Percentiles rank a stretch among this genome's conserved stretches.
Evolutionary conservation across 2,113 vertebrate species (phyloP).

Genomic region (Cisticola juncidis): DNA sequence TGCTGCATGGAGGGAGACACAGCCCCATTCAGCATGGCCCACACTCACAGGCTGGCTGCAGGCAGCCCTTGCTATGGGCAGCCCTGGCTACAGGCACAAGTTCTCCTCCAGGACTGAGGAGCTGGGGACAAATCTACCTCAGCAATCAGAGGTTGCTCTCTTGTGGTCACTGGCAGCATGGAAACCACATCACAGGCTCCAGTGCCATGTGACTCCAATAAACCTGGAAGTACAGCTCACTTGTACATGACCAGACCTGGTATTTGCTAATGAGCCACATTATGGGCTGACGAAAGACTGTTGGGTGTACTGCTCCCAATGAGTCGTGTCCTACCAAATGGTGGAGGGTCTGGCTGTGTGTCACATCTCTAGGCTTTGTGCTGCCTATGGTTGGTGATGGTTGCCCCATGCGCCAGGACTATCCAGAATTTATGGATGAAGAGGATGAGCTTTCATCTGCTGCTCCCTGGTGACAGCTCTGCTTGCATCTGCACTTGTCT

Average conservation of each 20-base stretch:
- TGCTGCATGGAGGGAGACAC: neutral
- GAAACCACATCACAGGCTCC: neutral
- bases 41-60: neutral
- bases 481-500: neutral
- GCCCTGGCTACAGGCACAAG: neutral
- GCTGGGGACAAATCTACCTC: neutral
- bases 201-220: neutral
- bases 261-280: neutral
- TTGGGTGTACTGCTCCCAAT: neutral
- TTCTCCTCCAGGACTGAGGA: neutral
- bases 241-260: neutral
- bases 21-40: neutral
- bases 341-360: neutral
- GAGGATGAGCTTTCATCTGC: neutral
- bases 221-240: neutral
- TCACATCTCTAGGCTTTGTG: neutral
- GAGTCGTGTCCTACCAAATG: neutral
- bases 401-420: neutral
- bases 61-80: neutral
- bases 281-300: neutral
- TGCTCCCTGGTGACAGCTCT: neutral
- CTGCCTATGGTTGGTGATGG: rapidly evolving
- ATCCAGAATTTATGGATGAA: neutral
- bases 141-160: neutral
- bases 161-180: rapidly evolving